These are phyloP conservation scores for Popillia japonica DNA, from an alignment of 1,140 invertebrate genomes.

Conservation along the genomic window DNA sequence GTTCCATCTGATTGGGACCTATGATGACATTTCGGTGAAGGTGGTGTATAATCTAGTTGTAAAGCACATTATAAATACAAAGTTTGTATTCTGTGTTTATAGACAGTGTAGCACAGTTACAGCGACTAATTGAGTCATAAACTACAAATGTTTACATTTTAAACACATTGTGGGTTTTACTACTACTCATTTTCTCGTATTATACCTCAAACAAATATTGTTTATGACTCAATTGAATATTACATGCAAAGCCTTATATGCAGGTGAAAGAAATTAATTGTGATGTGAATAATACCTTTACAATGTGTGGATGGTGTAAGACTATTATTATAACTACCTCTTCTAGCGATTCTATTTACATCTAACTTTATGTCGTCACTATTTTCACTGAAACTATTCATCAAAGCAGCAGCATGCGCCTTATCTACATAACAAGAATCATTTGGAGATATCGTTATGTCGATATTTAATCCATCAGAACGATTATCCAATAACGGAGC, in stretches of 20 bases:
- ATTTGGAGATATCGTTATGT: background rate
- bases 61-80: conserved; percentile 34
- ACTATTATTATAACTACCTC: background rate
- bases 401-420: background rate
- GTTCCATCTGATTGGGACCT: conserved; percentile 62
- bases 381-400: background rate
- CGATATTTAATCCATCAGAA: background rate
- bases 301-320: background rate
- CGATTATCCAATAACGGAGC: background rate
- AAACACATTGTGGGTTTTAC: too few species aligned
- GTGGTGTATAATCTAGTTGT: conserved; percentile 41
- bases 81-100: background rate
- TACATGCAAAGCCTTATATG: too few species aligned
- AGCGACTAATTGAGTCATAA: background rate
- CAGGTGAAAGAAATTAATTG: too few species aligned
- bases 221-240: too few species aligned
- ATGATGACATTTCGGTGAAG: conserved; percentile 60
- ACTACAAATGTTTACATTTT: background rate
- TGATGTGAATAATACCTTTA: background rate
- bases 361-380: background rate
- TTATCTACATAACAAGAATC: conserved; percentile 7
- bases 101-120: background rate
- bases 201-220: too few species aligned
- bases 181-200: too few species aligned
- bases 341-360: background rate